Evolutionary conservation across 2,113 vertebrate genomes (phyloP).

Genomic region (Epinephelus fuscoguttatus): DNA sequence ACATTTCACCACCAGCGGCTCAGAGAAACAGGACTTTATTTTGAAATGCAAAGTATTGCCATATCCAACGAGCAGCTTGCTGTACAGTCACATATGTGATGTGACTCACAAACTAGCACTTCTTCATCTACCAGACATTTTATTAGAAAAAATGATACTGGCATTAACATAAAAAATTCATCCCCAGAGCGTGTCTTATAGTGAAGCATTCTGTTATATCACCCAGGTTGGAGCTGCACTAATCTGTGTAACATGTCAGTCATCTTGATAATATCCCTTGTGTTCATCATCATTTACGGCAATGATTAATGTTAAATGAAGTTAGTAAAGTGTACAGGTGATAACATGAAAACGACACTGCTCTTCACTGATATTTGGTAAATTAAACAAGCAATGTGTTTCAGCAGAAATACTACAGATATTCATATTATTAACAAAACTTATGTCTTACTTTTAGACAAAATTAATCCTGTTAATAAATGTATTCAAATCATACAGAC

Average conservation of each 20-base stretch:
- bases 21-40: neutral
- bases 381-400: slow-evolving; percentile 29
- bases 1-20: neutral
- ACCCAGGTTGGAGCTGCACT: neutral
- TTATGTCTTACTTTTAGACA: neutral
- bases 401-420: neutral
- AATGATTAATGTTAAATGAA: slow-evolving; percentile 21
- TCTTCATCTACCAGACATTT: slow-evolving; percentile 23
- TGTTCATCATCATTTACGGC: slow-evolving; percentile 4
- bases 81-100: slow-evolving; percentile 25
- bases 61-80: neutral
- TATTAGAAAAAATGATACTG: slow-evolving; percentile 21
- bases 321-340: neutral
- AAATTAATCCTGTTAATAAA: neutral
- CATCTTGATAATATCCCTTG: neutral
- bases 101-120: neutral
- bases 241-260: slow-evolving; percentile 5
- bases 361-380: neutral
- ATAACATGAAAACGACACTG: neutral
- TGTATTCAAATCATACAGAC: neutral
- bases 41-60: neutral
- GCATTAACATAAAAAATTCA: neutral
- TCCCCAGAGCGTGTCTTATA: slow-evolving; percentile 3
- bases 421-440: too few species aligned
- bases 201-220: slow-evolving; percentile 13